Base-by-base conservation (phyloP, 2,797 vertebrate genomes). In the Eurystomus glaucurus region DNA sequence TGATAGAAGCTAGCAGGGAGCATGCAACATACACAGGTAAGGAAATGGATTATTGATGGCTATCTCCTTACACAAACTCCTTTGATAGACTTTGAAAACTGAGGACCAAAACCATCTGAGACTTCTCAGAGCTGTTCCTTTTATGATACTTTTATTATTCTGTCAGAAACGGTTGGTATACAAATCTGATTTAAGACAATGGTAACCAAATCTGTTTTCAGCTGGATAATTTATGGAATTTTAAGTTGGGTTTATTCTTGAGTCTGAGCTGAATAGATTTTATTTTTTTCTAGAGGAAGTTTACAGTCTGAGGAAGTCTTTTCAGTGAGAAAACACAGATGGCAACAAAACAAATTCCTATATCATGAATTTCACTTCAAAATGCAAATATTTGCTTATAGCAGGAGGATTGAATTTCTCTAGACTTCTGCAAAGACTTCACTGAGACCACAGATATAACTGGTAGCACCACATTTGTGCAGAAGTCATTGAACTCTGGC, bases 241-340 rank as follows among this genome's bases (percentile, higher is more conserved):
- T n/a, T 9, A 92, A 76, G 10, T 60, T 48, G 10, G 3, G 11
- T 66, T 90, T 52, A 41, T 57, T 78, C 50, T 71, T 28, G 8
- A 85, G n/a, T 10, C 50, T 61, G 46, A 85, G 31, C 39, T 22
- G 28, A 58, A 50, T 3, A 81, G 26, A 20, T 21, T 35, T 25
- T 39, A 37, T 52, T 51, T 70, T 37, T 22, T 83, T 54, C 48
- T 1, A 46, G 45, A 55, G 28, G 25, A 33, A 37, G 8, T 62
- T 85, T 41, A 14, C 25, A 74, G 29, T 54, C 23, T 58, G 11
- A 84, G 45, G 33, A 92, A 71, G 16, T 33, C 41, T 91, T 79
- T 82, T 57, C 51, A 70, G 25, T 31, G 45, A 57, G 50, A 93
- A 91, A 85, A 90, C n/a, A 90, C 39, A 93, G 69, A 78, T 58